Evolutionary conservation across 2,113 vertebrate genomes (phyloP), one percentile per base, ranked within the genome.

Genomic region (Gopherus evgoodei): DNA sequence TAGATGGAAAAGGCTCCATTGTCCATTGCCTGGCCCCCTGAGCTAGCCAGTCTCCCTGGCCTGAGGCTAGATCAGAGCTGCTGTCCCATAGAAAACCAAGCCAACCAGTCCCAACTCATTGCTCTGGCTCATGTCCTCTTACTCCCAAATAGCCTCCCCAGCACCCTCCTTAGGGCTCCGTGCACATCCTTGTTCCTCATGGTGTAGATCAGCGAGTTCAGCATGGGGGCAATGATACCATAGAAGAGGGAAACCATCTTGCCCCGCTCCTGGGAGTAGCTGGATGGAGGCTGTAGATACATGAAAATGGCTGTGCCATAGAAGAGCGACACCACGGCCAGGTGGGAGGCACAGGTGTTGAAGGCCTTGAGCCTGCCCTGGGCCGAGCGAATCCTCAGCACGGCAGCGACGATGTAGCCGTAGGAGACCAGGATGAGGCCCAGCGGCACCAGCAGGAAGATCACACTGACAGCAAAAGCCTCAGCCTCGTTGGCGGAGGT

Each of bases 141-240:
- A 19, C 35, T 9, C 35, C 65, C 21, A 17, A 21, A n/a, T 69
- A 42, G 72, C 49, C 65, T 90, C 11, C 50, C 35, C 8, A 93
- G 24, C 35, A 90, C 6, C n/a, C 52, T 88, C 47, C 24, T 65
- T 38, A 94, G n/a, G 1, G 76, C 53, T 10, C 6, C 16, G 17
- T 91, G 88, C 44, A 96, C 81, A 24, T 95, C 96, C 47, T 93
- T 96, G 49, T 96, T 96, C 78, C 95, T 94, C 81, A 94, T 57
- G 16, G 92, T 95, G 56, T 97, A 97, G 35, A 97, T 65, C 31
- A 65, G 59, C 3, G 59, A 35, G 56, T 97, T 97, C 49, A 90
- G 89, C 62, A 93, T 52, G 1, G 91, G 94, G 9, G 89, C 84
- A 25, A 95, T 7, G 17, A 89, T 5, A 2, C 93, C 88, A 35